Evolutionary conservation across 2,888 invertebrate species (phyloP), one percentile per base, ranked within the genome.

Genomic region (Archaeoteleia sp.): DNA sequence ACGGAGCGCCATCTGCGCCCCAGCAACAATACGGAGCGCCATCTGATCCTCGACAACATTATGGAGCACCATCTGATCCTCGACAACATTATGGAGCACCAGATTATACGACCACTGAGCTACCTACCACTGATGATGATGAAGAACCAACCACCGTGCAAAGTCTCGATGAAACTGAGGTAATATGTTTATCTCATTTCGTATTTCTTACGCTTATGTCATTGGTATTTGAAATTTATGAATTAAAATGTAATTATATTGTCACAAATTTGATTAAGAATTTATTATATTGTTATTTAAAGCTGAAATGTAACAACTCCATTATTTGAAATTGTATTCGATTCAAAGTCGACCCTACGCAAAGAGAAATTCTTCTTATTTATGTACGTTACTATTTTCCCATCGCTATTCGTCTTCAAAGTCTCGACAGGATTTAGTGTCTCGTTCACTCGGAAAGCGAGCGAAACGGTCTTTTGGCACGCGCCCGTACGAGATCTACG

Each of bases 71-170:
- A 34, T 42, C 39, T 13, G 42, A 43, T 2, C 68, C 74, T 0
- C 71, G 72, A 10, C 54, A 68, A 5, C 74, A 76, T 9, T 78
- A 77, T 45, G 76, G 76, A 34, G 66, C 73, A 3, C 71, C 71
- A 0, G 87, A 87, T 8, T 66, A 72, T 0, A 74, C 80, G 29
- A 82, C 80, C 8, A 80, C 86, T 57, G 71, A 74, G 79, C 83
- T 71, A 45, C 87, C 57, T 74, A 85, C 76, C 79, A 83, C 81
- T 6, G 82, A 82, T 17, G 70, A 69, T 32, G 82, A 82, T 17
- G 82, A 83, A 8, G 82, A 84, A 23, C 55, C 78, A 1, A 80
- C 82, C 12, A 85, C 86, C n/a, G 82, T 82, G 7, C 67, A 78
- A 14, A 75, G 78, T 49, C 72, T 78, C 29, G 74, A 78, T 12